Percentiles rank a stretch among this genome's conserved stretches.
Evolutionary conservation across 2,888 invertebrate species (phyloP).

Genomic region (Elysia crispata): DNA sequence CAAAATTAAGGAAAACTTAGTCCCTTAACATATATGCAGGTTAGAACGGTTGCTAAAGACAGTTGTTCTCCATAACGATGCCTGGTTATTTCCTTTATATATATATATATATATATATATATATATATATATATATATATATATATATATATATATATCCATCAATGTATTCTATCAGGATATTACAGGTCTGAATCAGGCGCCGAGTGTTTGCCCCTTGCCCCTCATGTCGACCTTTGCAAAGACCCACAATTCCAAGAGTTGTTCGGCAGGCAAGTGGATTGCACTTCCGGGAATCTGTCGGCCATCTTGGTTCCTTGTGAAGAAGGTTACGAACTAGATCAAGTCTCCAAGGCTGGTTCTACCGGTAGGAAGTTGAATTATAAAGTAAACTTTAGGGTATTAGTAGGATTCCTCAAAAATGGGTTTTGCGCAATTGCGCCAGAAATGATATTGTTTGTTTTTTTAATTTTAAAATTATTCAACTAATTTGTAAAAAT

Average conservation of each 20-base stretch:
- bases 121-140: background rate
- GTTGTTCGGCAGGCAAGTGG: slow-evolving; percentile 30
- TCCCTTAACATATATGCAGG: no score
- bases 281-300: slow-evolving; percentile 12
- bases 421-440: no score
- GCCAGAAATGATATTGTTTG: no score
- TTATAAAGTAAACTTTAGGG: no score
- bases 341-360: background rate
- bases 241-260: background rate
- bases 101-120: background rate
- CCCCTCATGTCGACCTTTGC: slow-evolving; percentile 26
- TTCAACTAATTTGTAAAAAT: no score
- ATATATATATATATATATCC: background rate
- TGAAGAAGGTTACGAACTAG: slow-evolving; percentile 36
- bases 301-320: slow-evolving; percentile 38
- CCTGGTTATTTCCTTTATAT: background rate
- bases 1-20: no score
- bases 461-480: no score
- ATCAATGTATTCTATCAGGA: background rate
- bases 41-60: no score
- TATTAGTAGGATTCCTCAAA: no score
- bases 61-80: background rate
- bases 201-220: background rate
- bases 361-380: background rate
- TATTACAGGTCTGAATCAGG: slow-evolving; percentile 2